Evolutionary conservation across 1,140 invertebrate species (phyloP).

Genomic region (Chrysopa pallens): DNA sequence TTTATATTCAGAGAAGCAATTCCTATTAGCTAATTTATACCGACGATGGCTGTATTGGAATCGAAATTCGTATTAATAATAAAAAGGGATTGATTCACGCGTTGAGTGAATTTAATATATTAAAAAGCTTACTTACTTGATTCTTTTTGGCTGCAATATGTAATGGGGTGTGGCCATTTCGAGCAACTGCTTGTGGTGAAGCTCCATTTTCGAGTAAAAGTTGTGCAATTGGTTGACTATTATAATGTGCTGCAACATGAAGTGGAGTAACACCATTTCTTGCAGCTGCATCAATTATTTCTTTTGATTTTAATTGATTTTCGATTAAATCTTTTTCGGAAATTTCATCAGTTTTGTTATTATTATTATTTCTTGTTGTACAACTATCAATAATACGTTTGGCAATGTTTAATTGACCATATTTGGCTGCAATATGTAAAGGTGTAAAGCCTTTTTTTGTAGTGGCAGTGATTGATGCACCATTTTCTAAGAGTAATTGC

Average conservation of each 20-base stretch:
- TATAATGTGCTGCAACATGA: slow-evolving; percentile 95
- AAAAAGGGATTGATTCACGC: no score
- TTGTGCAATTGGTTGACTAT: slow-evolving; percentile 83
- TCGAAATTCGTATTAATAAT: no score
- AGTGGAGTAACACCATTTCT: slow-evolving; percentile 96
- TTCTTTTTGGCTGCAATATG: slow-evolving; percentile 98
- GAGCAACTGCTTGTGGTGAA: slow-evolving; percentile 85
- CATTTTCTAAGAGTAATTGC: slow-evolving; percentile 78
- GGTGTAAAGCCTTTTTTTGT: slow-evolving; percentile 97
- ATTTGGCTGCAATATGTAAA: slow-evolving; percentile 92
- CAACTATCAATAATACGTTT: slow-evolving; percentile 57
- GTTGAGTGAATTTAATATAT: no score
- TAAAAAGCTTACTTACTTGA: slow-evolving; percentile 49
- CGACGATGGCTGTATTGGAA: no score
- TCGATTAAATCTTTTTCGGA: neutral
- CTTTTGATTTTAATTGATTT: slow-evolving; percentile 30
- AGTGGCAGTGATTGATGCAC: slow-evolving; percentile 72
- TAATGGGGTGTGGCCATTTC: slow-evolving; percentile 95
- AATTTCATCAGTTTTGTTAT: neutral
- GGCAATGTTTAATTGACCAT: slow-evolving; percentile 88
- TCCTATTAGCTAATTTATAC: no score
- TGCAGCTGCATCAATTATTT: slow-evolving; percentile 62
- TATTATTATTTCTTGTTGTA: slow-evolving; percentile 16
- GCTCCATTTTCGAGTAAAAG: slow-evolving; percentile 86
- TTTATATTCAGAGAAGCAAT: no score